phyloP scores from a whole-genome alignment of 2,113 vertebrate species.

The Sitta europaea region DNA sequence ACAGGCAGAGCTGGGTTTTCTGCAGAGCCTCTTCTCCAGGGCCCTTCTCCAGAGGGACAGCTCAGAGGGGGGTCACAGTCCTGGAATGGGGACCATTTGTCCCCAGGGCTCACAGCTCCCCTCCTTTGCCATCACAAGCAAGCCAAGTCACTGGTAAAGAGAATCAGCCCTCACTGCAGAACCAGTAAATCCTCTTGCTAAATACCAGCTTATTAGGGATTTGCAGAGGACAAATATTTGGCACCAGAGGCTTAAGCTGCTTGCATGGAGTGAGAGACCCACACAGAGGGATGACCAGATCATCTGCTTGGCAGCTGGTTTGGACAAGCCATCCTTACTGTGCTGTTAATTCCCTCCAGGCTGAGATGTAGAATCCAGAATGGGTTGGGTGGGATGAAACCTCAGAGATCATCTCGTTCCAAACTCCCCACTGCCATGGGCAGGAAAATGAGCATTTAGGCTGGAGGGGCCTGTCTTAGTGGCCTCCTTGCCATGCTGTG shows the following conservation, averaged over 20 bases:
- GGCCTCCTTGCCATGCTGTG: background rate
- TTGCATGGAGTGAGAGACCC: background rate
- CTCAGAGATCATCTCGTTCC: background rate
- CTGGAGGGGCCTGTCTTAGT: background rate
- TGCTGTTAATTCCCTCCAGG: background rate
- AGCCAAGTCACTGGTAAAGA: background rate
- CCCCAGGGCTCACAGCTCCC: background rate
- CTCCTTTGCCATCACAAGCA: background rate
- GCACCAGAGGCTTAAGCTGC: conserved; percentile 28
- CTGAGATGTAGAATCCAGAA: background rate
- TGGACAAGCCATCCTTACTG: background rate
- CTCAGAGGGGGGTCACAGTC: background rate
- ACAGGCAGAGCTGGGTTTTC: conserved; percentile 13
- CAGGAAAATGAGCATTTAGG: background rate
- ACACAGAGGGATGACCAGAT: background rate
- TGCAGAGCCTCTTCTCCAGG: fast-evolving
- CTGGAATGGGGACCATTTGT: background rate
- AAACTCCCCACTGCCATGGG: fast-evolving
- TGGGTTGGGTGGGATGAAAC: background rate
- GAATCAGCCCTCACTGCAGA: conserved; percentile 13
- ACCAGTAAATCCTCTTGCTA: conserved; percentile 44
- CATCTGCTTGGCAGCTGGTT: background rate
- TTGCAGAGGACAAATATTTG: conserved; percentile 53
- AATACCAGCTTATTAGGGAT: conserved; percentile 46
- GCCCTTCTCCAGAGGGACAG: background rate